Evolutionary conservation across 2,888 invertebrate species (phyloP), one percentile per base, ranked within the genome.

Genomic region (Drosophila merina): DNA sequence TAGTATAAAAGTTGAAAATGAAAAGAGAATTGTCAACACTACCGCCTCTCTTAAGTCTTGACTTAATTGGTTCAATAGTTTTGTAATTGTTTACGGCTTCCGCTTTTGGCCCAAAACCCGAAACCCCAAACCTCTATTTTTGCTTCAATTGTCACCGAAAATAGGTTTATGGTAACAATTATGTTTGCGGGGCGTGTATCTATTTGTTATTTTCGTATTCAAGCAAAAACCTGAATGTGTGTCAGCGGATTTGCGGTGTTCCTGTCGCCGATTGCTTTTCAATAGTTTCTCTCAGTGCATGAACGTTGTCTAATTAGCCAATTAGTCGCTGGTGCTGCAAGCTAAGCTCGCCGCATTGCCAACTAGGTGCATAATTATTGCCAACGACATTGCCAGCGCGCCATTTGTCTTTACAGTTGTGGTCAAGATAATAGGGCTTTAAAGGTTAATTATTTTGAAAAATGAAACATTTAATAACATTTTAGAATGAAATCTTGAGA

Each of bases 61-160:
- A 74, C 72, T 77, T 81, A 85, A 83, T 87, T 85, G 78, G 84
- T 86, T 86, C 40, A 67, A 80, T 77, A 71, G 81, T 80, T 86
- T 84, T 86, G 78, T 78, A 81, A 83, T 81, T 81, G 72, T 57
- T 56, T 75, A 69, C 56, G 57, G 47, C 55, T 70, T 74, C 62
- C 52, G 64, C 52, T 64, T 73, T 31, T 47, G 58, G 36, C 20
- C 40, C 47, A 44, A 47, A 33, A 40, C 3, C 12, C 9, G 8
- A 10, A 33, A 50, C 5, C 28, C 28, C 50, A 59, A 56, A 55
- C 26, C 54, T 20, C 44, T 26, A 57, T 57, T 74, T 74, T 63
- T 75, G 72, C 56, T 85, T 74, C 57, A 76, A 69, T 85, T 78
- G 76, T 72, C 76, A 73, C 82, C 76, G 60, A 84, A 81, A 81